Evolutionary conservation across 2,113 vertebrate genomes (phyloP), one percentile per base, ranked within the genome.

Genomic region (Jacana jacana): DNA sequence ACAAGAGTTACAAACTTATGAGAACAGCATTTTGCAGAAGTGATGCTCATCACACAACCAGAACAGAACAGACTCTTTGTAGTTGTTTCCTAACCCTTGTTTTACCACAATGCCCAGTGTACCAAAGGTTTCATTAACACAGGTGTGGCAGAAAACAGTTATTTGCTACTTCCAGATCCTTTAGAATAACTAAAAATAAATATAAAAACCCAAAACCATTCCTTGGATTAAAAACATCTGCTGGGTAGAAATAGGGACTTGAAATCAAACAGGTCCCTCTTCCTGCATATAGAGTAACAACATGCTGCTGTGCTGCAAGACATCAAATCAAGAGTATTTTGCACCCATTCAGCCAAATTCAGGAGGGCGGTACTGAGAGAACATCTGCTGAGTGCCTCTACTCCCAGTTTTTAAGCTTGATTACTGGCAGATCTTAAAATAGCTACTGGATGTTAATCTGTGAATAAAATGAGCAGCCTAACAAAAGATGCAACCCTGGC

Each of bases 341-440:
- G 89, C 70, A 79, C 54, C 78, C 86, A 95, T 95, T 93, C 86
- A 95, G 81, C 58, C 48, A 81, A 13, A 11, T 79, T 86, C 78
- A 85, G 54, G 66, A 95, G 37, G 54, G 81, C 40, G 79, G 63
- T 24, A 40, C 24, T 54, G 66, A 89, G 65, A 93, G 81, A 91
- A 91, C 94, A 97, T 87, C 96, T 97, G 94, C 30, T 54, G 48
- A 46, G 44, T 77, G 49, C 88, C 58, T 94, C 82, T 35, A 85
- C 77, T 91, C 49, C 23, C 6, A 66, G 20, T 66, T 93, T 95
- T 89, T 77, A 80, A 82, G 91, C 81, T 86, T 95, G 91, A 93
- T 92, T 93, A 91, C 66, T 70, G 58, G 84, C 33, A 68, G 22
- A 49, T 87, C 91, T 93, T 91, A 94, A 96, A 94, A 97, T 93